Percentiles rank a stretch among this genome's conserved stretches.
Evolutionary conservation across 1,140 invertebrate species (phyloP).

Genomic region (Sitophilus oryzae): DNA sequence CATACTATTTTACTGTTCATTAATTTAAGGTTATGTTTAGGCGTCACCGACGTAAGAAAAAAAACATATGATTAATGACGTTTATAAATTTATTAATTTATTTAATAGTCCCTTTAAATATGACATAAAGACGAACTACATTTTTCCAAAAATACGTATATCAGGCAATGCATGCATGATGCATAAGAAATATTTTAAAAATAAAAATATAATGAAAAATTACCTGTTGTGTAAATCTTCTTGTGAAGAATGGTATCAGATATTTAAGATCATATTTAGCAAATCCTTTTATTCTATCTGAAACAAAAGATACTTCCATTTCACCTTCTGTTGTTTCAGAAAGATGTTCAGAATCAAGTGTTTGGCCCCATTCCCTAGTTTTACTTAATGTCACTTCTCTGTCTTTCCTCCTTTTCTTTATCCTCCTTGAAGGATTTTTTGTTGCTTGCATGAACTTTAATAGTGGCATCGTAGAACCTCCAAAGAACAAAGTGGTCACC

Average conservation of each 20-base stretch:
- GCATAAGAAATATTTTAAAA: too few relatives aligned
- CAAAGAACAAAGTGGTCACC: conserved; percentile 89
- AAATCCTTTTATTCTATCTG: conserved; percentile 73
- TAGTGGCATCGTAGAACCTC: conserved; percentile 94
- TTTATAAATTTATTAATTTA: not conserved
- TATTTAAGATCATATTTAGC: conserved; percentile 87
- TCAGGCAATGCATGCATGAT: too few relatives aligned
- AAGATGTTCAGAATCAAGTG: conserved; percentile 89
- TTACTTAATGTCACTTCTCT: conserved; percentile 91
- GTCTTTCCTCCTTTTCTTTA: conserved; percentile 59
- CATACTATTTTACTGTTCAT: not conserved
- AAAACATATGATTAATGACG: too few relatives aligned
- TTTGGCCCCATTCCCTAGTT: conserved; percentile 95
- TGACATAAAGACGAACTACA: too few relatives aligned
- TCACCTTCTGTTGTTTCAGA: conserved; percentile 95
- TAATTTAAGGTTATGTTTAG: not conserved
- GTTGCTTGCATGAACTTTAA: conserved; percentile 73
- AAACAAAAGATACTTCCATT: conserved; percentile 67
- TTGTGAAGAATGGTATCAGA: conserved; percentile 91
- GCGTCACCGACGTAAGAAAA: too few relatives aligned
- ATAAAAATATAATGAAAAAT: too few relatives aligned
- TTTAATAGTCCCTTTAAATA: conserved; percentile 1
- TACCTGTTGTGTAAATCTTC: conserved; percentile 87
- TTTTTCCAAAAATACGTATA: too few relatives aligned
- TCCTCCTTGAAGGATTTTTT: conserved; percentile 45